Evolutionary conservation across 2,113 vertebrate species (phyloP).

Genomic region (Cyanistes caeruleus): DNA sequence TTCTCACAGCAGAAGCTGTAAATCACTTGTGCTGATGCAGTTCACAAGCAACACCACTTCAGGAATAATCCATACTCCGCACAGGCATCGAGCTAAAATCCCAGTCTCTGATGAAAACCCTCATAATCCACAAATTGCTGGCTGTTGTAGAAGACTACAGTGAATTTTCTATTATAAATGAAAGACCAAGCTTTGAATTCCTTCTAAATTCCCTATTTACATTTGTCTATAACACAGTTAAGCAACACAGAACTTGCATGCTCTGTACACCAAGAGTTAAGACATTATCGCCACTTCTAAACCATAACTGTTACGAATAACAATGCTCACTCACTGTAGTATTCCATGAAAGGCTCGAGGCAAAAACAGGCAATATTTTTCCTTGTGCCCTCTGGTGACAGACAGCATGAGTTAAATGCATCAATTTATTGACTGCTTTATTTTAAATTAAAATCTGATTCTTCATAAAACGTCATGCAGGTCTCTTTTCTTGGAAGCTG

Average conservation of each 20-base stretch:
- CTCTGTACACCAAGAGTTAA: neutral
- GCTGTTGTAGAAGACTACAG: neutral
- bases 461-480: neutral
- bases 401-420: neutral
- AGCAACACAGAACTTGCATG: neutral
- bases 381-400: neutral
- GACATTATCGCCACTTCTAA: neutral
- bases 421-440: neutral
- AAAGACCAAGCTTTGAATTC: constrained; percentile 1
- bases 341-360: neutral
- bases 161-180: neutral
- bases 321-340: neutral
- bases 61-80: constrained; percentile 15
- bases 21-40: neutral
- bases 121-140: neutral
- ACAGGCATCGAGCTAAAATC: neutral
- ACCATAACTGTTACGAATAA: neutral
- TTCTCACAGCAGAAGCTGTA: neutral
- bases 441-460: neutral
- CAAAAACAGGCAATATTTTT: neutral
- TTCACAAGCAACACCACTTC: neutral
- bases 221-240: neutral
- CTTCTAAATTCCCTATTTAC: neutral
- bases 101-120: neutral
- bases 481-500: neutral